A percentile compares a stretch with the other conserved stretches of the same genome.
Conservation (phyloP, 2,797 vertebrate species). For the Adrianichthys oophorus region DNA sequence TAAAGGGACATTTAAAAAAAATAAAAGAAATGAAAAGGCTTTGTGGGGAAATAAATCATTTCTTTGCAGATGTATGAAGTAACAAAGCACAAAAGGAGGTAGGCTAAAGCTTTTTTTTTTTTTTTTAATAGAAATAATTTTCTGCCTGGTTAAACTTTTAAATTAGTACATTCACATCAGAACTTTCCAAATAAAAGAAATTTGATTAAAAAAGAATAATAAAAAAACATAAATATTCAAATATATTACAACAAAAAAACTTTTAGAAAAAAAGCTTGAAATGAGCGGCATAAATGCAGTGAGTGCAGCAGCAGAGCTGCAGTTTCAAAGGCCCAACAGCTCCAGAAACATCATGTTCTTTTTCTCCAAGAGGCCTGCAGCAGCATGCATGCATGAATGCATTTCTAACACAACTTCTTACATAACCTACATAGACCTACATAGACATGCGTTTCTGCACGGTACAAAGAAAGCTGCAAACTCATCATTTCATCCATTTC, state of each 20-base stretch:
- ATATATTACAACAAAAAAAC: not conserved
- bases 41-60: not conserved
- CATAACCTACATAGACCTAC: slow-evolving; percentile 4
- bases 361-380: slow-evolving; percentile 37
- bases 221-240: too few species aligned
- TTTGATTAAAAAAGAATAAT: too few species aligned
- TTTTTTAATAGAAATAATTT: too few species aligned
- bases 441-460: not conserved
- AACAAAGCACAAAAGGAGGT: not conserved
- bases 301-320: slow-evolving; percentile 19
- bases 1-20: not conserved
- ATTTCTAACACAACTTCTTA: slow-evolving; percentile 29
- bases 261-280: not conserved
- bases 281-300: not conserved
- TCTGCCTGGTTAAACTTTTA: too few species aligned
- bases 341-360: slow-evolving; percentile 66
- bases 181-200: not conserved
- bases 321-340: slow-evolving; percentile 21
- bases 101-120: too few species aligned
- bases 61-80: not conserved
- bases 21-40: not conserved
- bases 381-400: slow-evolving; percentile 23
- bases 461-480: not conserved
- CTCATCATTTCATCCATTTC: fast-evolving
- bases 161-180: not conserved